Conservation (phyloP, 2,113 vertebrate species). For the Dromaius novaehollandiae region DNA sequence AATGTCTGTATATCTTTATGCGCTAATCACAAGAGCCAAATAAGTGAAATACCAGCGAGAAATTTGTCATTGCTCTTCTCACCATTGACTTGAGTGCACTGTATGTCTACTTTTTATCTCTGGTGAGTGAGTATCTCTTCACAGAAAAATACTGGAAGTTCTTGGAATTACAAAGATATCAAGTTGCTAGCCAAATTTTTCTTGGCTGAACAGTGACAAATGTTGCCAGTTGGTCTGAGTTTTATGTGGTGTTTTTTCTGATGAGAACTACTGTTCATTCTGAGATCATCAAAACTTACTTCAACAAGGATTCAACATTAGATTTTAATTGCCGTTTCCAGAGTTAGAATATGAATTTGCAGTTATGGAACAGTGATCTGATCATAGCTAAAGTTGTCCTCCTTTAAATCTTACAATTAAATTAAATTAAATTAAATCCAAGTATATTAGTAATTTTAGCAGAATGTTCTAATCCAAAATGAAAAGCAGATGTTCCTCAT, state of each 20-base stretch:
- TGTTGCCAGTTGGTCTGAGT: slow-evolving; percentile 31
- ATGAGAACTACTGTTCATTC: slow-evolving; percentile 53
- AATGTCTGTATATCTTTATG: neutral
- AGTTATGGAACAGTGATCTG: neutral
- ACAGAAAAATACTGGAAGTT: slow-evolving; percentile 58
- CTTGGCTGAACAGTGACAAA: neutral
- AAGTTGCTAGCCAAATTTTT: neutral
- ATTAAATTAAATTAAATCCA: slow-evolving; percentile 38
- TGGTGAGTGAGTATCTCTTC: neutral
- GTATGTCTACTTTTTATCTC: neutral
- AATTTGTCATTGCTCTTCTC: neutral
- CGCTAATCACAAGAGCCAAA: neutral
- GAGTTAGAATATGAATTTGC: slow-evolving; percentile 6
- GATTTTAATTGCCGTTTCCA: neutral
- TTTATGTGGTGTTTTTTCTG: slow-evolving; percentile 28
- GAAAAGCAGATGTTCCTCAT: slow-evolving; percentile 72
- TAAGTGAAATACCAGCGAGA: neutral
- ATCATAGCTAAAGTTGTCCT: slow-evolving; percentile 3
- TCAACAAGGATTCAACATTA: neutral
- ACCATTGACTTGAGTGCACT: neutral
- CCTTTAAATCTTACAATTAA: slow-evolving; percentile 48
- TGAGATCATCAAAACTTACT: slow-evolving; percentile 48
- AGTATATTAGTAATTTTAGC: slow-evolving; percentile 64
- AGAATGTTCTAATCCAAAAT: slow-evolving; percentile 66
- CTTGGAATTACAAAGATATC: slow-evolving; percentile 38